phyloP scores from a whole-genome alignment of 92 coral and sea anemone genomes.

The Scolanthus callimorphus region DNA sequence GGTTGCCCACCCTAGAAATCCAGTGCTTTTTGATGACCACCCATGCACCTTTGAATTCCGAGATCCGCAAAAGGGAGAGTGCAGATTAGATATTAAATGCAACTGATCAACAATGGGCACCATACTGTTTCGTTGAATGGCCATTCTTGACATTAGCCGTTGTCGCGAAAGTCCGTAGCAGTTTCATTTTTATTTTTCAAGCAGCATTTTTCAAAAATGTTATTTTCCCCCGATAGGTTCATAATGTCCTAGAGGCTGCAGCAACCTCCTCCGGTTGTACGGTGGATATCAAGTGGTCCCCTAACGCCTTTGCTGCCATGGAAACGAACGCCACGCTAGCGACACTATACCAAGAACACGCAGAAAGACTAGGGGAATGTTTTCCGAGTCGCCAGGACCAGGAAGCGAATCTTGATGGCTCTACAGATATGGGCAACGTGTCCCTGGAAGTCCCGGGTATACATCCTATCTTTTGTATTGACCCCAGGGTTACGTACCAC shows the following conservation, averaged over 20 bases:
- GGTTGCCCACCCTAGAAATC: too few relatives aligned
- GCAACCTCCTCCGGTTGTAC: slow-evolving; percentile 77
- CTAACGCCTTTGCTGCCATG: slow-evolving; percentile 57
- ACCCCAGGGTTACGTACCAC: slow-evolving; percentile 57
- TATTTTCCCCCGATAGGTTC: too few relatives aligned
- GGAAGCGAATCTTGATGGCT: slow-evolving; percentile 77
- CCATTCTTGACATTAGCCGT: too few relatives aligned
- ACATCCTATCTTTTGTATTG: slow-evolving; percentile 68
- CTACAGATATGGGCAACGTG: slow-evolving; percentile 97
- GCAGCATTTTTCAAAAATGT: too few relatives aligned
- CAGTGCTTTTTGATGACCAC: too few relatives aligned
- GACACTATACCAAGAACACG: slow-evolving; percentile 64
- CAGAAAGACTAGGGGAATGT: slow-evolving; percentile 56
- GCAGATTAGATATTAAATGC: too few relatives aligned
- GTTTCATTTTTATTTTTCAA: too few relatives aligned
- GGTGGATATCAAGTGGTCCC: slow-evolving; percentile 63
- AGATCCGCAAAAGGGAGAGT: too few relatives aligned
- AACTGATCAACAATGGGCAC: too few relatives aligned
- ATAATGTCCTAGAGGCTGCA: slow-evolving; percentile 69
- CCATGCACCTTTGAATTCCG: too few relatives aligned
- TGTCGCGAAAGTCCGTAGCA: too few relatives aligned
- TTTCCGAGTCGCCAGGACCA: slow-evolving; percentile 55
- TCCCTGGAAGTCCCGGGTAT: slow-evolving; percentile 78
- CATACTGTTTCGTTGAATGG: too few relatives aligned
- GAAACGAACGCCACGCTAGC: slow-evolving; percentile 73